phyloP scores from a whole-genome alignment of 2,113 vertebrate species.

The Stomatorhinus ivindoensis region DNA sequence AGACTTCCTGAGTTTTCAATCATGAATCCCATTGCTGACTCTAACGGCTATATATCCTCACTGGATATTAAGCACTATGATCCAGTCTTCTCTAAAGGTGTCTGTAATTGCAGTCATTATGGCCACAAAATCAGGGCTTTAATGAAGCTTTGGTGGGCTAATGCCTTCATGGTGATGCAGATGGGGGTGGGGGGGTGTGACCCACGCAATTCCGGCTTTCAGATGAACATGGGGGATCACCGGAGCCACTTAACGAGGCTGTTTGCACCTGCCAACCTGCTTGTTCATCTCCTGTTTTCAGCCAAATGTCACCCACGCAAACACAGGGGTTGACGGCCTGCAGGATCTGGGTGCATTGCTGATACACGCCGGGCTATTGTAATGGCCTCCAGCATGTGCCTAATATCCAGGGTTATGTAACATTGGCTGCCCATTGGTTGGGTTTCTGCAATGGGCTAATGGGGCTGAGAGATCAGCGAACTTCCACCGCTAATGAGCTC shows the following conservation, averaged over 20 bases:
- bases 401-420: not conserved
- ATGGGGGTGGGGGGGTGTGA: not conserved
- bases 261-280: constrained; percentile 32
- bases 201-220: not conserved
- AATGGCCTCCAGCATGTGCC: not conserved
- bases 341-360: not conserved
- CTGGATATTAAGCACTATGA: constrained; percentile 24
- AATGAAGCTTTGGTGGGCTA: constrained; percentile 34
- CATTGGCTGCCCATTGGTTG: not conserved
- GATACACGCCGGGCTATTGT: not conserved
- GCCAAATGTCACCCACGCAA: constrained; percentile 24
- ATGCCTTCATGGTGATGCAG: constrained; percentile 26
- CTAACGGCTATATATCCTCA: constrained; percentile 20
- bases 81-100: constrained; percentile 27
- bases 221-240: constrained; percentile 14
- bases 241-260: constrained; percentile 29
- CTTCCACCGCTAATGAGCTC: not conserved
- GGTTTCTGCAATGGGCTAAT: not conserved
- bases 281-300: constrained; percentile 23
- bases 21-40: constrained; percentile 22
- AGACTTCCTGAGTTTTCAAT: not conserved
- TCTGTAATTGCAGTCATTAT: constrained; percentile 39
- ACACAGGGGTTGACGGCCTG: constrained; percentile 21
- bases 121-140: constrained; percentile 30
- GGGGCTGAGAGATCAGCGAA: not conserved